phyloP scores from a whole-genome alignment of 2,888 invertebrate genomes.

The Lasioglossum morio region DNA sequence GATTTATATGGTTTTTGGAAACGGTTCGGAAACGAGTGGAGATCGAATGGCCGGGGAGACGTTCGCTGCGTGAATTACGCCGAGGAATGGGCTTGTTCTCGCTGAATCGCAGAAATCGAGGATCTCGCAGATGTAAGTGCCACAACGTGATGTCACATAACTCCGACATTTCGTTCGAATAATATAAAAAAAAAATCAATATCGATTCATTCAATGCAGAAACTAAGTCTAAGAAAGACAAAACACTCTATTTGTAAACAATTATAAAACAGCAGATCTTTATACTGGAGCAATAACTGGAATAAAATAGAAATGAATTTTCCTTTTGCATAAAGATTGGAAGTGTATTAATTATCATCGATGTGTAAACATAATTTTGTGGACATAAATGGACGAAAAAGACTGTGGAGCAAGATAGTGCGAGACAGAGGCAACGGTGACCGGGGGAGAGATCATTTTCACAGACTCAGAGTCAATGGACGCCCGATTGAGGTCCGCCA shows the following conservation, averaged over 20 bases:
- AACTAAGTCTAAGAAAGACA: not conserved
- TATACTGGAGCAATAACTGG: not conserved
- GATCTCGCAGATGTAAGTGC: not conserved
- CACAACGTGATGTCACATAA: not conserved
- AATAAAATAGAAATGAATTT: not conserved
- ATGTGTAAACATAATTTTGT: not conserved
- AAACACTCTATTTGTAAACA: not conserved
- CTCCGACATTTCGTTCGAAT: not conserved
- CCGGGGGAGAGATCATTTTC: not conserved
- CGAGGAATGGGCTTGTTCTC: not conserved
- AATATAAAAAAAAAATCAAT: not conserved
- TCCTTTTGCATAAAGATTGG: too few species aligned
- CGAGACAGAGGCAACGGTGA: not conserved
- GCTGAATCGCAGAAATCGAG: slow-evolving; percentile 18
- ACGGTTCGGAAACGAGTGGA: slow-evolving; percentile 13
- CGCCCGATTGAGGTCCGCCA: not conserved
- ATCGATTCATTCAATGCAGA: not conserved
- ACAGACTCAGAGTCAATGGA: not conserved
- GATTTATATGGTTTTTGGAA: slow-evolving; percentile 35
- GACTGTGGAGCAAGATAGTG: not conserved
- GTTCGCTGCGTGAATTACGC: not conserved
- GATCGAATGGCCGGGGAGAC: slow-evolving; percentile 8
- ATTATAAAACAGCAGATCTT: not conserved
- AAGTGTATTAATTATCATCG: not conserved
- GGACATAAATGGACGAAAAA: not conserved